Evolutionary conservation across 2,113 vertebrate genomes (phyloP), one percentile per base, ranked within the genome.

Genomic region (Coptodon rendalli): DNA sequence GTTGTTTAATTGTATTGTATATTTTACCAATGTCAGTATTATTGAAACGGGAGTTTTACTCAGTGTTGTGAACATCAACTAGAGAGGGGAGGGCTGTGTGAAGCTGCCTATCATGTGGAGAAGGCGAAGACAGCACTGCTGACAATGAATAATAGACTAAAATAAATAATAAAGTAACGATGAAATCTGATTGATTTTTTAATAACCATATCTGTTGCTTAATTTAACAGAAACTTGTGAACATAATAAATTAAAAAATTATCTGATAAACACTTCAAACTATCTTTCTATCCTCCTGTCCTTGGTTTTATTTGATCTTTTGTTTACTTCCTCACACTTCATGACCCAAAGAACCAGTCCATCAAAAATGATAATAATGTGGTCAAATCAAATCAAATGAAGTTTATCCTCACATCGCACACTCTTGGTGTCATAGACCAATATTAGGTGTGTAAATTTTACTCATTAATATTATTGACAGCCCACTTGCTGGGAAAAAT

Each of bases 281-380:
- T 1, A 63, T 36, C 31, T 63, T 36, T n/a, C 59, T 2, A 7
- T 36, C 59, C 59, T 63, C 31, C 59, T 36, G 9, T 36, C 59
- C 1, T 0, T 63, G 1, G 3, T 36, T 63, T 3, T 63, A 34
- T 19, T 29, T 50, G 1, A 78, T 8, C 71, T 43, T 31, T 78
- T 19, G 38, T 76, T 48, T 16, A 50, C 5, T 50, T 78, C 27
- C 16, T 76, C 43, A 31, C 6, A 76, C 24, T 45, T 50, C 9
- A 19, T 19, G 24, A 50, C 24, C 22, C 6, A 4, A 56, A 56
- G 22, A 27, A 13, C 6, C 54, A 27, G 4, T 57, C n/a, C 14
- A 48, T 19, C 14, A 48, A 48, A 45, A 45, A 0, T 6, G 2
- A 27, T 1, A 17, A 73, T 9, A 3, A 73, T 45, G 13, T 27